Conservation (phyloP, 2,797 vertebrate genomes). For the Xenops minutus region DNA sequence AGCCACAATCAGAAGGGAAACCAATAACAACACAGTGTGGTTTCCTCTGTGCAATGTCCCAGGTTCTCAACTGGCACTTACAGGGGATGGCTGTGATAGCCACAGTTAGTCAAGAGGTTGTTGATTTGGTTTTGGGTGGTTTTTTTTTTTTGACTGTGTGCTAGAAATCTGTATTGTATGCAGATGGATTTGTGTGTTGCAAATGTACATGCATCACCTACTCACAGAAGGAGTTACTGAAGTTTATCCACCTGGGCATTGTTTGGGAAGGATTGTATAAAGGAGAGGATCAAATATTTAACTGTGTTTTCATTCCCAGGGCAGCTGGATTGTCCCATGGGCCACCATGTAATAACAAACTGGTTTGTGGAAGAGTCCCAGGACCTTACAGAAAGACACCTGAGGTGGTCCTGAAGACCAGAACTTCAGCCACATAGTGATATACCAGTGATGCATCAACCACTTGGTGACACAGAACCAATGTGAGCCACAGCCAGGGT, state of each 20-base stretch:
- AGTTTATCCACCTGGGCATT: not conserved
- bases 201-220: too few relatives aligned
- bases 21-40: fast-evolving
- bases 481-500: not conserved
- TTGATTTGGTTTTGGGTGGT: not conserved
- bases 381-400: not conserved
- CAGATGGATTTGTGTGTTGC: not conserved
- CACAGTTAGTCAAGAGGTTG: not conserved
- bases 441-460: fast-evolving
- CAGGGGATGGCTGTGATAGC: not conserved
- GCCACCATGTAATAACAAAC: not conserved
- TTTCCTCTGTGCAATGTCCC: not conserved
- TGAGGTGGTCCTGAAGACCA: not conserved
- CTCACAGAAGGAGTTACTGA: too few relatives aligned
- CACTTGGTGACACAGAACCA: not conserved
- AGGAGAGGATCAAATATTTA: fast-evolving
- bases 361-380: not conserved
- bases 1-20: not conserved
- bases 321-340: not conserved
- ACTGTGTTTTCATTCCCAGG: not conserved
- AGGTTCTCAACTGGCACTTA: fast-evolving
- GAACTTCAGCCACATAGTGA: not conserved
- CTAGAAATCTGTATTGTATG: not conserved
- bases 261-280: not conserved
- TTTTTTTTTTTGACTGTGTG: not conserved